Conservation (phyloP, 2,888 invertebrate genomes). For the Drosophila atripex region DNA sequence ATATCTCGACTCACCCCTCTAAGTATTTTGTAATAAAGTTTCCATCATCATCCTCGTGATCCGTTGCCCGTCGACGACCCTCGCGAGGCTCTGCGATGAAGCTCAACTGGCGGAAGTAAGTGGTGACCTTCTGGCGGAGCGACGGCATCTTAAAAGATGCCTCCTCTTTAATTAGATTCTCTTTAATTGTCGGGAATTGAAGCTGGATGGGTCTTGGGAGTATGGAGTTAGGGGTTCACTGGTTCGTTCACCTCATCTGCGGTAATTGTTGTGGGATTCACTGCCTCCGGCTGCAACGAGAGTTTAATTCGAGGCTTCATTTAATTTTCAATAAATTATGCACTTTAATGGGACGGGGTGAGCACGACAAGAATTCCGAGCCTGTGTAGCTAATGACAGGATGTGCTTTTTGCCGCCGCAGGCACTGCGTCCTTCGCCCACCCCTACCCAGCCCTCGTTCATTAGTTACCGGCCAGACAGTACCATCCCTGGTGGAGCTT, state of each 20-base stretch:
- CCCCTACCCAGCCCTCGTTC: conserved; percentile 12
- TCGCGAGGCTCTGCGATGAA: conserved; percentile 87
- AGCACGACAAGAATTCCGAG: conserved; percentile 13
- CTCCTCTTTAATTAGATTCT: conserved; percentile 32
- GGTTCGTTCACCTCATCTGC: conserved; percentile 60
- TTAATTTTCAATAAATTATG: conserved; percentile 78
- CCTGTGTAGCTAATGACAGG: conserved; percentile 50
- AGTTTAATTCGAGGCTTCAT: conserved; percentile 45
- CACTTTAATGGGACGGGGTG: conserved; percentile 57
- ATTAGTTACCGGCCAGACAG: conserved; percentile 15
- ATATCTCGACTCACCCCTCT: conserved; percentile 86
- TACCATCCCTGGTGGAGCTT: conserved; percentile 31
- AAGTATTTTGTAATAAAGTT: conserved; percentile 89
- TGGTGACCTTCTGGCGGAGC: conserved; percentile 88
- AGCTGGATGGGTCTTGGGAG: conserved; percentile 7
- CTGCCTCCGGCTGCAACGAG: conserved; percentile 24
- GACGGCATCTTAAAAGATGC: conserved; percentile 86
- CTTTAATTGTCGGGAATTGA: conserved; percentile 40
- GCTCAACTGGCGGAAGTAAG: conserved; percentile 89
- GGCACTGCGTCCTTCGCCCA: conserved; percentile 17
- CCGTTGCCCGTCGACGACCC: conserved; percentile 77
- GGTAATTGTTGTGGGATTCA: conserved; percentile 60
- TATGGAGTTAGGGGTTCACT: conserved; percentile 6
- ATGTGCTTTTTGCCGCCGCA: conserved; percentile 59
- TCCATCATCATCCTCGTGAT: conserved; percentile 85